Evolutionary conservation across 2,113 vertebrate genomes (phyloP).

Genomic region (Forbesichthys papilliferus): DNA sequence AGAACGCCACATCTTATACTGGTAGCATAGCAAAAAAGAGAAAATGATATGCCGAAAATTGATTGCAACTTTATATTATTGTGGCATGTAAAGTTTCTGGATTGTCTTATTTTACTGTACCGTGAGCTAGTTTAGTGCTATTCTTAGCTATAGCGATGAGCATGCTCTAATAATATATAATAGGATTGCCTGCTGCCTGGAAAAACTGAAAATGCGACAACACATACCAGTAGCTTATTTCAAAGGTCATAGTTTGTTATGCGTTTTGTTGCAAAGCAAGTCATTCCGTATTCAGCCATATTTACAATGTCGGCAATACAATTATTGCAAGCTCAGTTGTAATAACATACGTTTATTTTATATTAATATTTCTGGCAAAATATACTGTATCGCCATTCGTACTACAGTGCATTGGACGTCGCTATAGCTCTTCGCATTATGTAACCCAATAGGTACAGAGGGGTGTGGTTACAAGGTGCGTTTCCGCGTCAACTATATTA

Average conservation of each 20-base stretch:
- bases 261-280: no score
- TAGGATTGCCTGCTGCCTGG: background rate
- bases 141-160: slow-evolving; percentile 19
- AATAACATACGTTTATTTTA: no score
- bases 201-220: background rate
- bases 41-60: background rate
- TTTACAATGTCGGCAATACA: no score
- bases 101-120: background rate
- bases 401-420: background rate
- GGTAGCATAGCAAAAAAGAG: background rate
- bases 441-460: slow-evolving; percentile 38
- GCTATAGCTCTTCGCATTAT: slow-evolving; percentile 6
- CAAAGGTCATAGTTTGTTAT: background rate
- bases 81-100: slow-evolving; percentile 12
- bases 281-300: no score
- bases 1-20: no score
- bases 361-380: no score
- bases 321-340: no score
- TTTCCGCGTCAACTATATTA: slow-evolving; percentile 16
- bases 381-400: no score
- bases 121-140: slow-evolving; percentile 6
- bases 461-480: slow-evolving; percentile 62
- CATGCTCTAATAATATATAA: background rate
- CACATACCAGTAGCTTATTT: background rate
- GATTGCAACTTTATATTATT: background rate